Evolutionary conservation across 2,888 invertebrate species (phyloP), one percentile per base, ranked within the genome.

Genomic region (Rhimphoctona megacephalus): DNA sequence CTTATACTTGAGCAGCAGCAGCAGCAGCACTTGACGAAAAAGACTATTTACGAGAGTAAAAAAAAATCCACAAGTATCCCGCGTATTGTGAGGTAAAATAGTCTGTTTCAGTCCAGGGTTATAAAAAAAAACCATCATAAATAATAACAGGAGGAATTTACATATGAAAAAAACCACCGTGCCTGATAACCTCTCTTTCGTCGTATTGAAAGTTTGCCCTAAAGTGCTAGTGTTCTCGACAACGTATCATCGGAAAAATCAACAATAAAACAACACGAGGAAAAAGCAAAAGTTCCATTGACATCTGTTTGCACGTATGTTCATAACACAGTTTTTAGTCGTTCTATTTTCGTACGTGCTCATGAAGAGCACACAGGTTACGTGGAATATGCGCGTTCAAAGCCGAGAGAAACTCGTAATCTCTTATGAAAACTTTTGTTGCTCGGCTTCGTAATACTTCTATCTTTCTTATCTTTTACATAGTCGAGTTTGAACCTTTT

Each of bases 271-370:
- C 22, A 66, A 64, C 61, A 61, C 30, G 22, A 74, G 22, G 22
- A 61, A 61, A 52, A n/a, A 66, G 36, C 49, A 46, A 66, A 43
- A 22, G 17, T 17, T 30, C 30, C 43, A 36, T 66, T 81, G 81
- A 81, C 81, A 81, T 81, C 81, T 74, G 81, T 43, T 81, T 46
- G 30, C 67, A 74, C 67, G 81, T 74, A 81, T 43, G 73, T 81
- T 25, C 30, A 39, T n/a, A 61, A 61, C 17, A 30, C 17, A 61
- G 25, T 74, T 54, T 74, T 81, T 85, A 70, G 67, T 77, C 72
- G 49, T 57, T 83, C 83, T 86, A 86, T 86, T 86, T 73, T 83
- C 73, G 81, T 72, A 61, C 77, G 81, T n/a, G n/a, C n/a, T 83
- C 77, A 19, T 46, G 52, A 79, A 76, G n/a, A 22, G 36, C 61